Evolutionary conservation across 64 coral and sea anemone genomes (phyloP).

Genomic region (Actinia tenebrosa): DNA sequence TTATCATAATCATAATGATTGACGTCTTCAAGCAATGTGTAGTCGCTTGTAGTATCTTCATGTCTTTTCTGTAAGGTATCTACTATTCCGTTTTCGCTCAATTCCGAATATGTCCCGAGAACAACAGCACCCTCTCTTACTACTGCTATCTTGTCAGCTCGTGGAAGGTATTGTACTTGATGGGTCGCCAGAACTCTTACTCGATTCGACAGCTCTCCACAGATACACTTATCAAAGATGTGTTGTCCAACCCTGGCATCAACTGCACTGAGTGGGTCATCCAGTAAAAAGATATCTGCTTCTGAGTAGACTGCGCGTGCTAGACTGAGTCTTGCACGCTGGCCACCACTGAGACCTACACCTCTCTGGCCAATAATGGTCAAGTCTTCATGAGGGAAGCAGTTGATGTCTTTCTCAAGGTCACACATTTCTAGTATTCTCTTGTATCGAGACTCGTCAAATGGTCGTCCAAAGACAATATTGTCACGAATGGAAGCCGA

Average conservation of each 20-base stretch:
- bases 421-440: slow-evolving; percentile 30
- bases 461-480: slow-evolving; percentile 6
- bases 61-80: background rate
- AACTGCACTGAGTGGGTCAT: background rate
- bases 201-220: too few species aligned
- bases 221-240: background rate
- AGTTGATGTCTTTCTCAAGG: slow-evolving; percentile 29
- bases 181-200: too few species aligned
- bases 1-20: background rate
- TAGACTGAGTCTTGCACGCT: too few species aligned
- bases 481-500: too few species aligned
- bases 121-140: background rate
- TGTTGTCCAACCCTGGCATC: background rate
- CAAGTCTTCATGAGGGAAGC: background rate
- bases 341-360: too few species aligned
- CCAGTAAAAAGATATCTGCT: background rate
- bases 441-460: slow-evolving; percentile 13
- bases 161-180: background rate
- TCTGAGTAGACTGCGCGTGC: too few species aligned
- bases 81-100: background rate
- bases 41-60: background rate
- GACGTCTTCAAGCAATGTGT: background rate
- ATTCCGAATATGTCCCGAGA: background rate
- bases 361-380: background rate
- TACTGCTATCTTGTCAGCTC: background rate